These are phyloP conservation scores for Saturnia japonica DNA, from an alignment of 2,888 invertebrate genomes.

Conservation along the genomic window DNA sequence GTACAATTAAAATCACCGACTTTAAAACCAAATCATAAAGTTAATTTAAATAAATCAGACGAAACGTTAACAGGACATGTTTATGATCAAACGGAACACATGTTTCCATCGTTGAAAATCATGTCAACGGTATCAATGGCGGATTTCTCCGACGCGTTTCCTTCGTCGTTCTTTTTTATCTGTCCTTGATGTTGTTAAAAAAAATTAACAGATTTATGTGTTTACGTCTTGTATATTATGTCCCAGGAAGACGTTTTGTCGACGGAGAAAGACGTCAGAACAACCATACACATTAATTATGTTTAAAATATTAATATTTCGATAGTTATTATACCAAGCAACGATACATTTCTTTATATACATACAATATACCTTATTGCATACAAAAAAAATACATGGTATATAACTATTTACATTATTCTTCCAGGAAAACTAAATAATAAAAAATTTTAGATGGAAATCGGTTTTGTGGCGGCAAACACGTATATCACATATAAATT, in stretches of 20 bases:
- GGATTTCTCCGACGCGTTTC: slow-evolving; percentile 1
- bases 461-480: too few relatives aligned
- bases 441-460: too few relatives aligned
- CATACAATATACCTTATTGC: too few relatives aligned
- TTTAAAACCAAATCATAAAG: neutral
- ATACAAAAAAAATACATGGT: too few relatives aligned
- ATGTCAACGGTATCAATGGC: neutral
- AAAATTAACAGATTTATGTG: slow-evolving; percentile 3
- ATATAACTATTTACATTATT: too few relatives aligned
- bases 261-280: neutral
- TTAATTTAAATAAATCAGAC: neutral
- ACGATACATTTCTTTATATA: too few relatives aligned
- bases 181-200: neutral
- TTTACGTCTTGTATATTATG: slow-evolving; percentile 5
- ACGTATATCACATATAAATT: too few relatives aligned
- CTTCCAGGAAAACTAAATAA: too few relatives aligned
- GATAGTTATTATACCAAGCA: too few relatives aligned
- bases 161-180: neutral
- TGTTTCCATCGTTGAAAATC: neutral
- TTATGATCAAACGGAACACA: neutral
- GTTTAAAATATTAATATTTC: neutral
- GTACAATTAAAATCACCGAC: neutral
- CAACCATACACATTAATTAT: neutral
- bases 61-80: neutral
- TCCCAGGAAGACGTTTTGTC: slow-evolving; percentile 4